Evolutionary conservation across 2,888 invertebrate genomes (phyloP), one percentile per base, ranked within the genome.

Genomic region (Vandiemenella viatica): DNA sequence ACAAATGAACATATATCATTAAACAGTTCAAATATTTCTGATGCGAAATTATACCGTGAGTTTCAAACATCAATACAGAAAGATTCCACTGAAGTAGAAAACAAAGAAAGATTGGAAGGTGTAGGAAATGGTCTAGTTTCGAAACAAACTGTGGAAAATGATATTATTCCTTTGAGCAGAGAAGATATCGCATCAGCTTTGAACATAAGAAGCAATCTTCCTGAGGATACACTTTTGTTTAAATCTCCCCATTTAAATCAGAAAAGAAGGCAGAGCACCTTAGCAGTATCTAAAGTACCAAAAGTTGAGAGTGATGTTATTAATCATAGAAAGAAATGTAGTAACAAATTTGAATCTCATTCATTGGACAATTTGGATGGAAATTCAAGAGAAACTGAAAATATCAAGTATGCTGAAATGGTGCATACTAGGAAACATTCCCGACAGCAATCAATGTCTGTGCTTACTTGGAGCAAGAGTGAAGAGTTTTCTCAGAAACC

Each of bases 361-460:
- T 60, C 60, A 1, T 50, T 60, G 16, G 60, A 60, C 43, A 47
- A 53, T n/a, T 47, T 59, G 5, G 59, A 57, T 20, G 54, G 49
- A 10, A 13, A 37, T 5, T 13, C n/a, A 5, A 42, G 22, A 5
- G 37, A 45, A 6, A 21, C 23, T 17, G 37, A 19, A 10, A 23
- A 18, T 32, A 13, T 20, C 38, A 7, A 17, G 8, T 21, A 47
- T 18, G 41, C n/a, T 1, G 41, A 42, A 43, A 16, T 42, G 6
- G 43, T 37, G 7, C 44, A 21, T n/a, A 53, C 46, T 32, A 58
- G 53, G 46, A 56, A 55, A 41, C 60, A 60, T 53, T 48, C 56
- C 8, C 55, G 60, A 41, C 57, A 60, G 43, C 58, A 57, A 52
- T 60, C 60, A 13, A 52, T 60, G 15, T 53, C 57, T 15, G 53